Evolutionary conservation across 1,140 invertebrate species (phyloP), one percentile per base, ranked within the genome.

Genomic region (Ceratina calcarata): DNA sequence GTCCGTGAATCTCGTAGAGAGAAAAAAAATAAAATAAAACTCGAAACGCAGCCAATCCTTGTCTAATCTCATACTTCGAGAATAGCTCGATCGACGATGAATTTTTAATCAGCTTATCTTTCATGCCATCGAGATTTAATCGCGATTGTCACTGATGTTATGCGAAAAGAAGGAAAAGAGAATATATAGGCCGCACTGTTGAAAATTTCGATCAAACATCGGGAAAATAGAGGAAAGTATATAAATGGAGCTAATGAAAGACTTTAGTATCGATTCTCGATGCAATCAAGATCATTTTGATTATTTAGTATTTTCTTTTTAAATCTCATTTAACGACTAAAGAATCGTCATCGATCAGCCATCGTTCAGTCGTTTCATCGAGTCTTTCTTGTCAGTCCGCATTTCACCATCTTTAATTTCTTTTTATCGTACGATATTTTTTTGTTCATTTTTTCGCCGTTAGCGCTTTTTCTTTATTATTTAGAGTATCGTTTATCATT

Each of bases 401-500:
- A 18, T 12, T 7, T 66, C 37, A 20, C 20, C 18, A 66, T 74
- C 24, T 45, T 20, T 37, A 18, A n/a, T 60, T 61, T 62, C 4
- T 61, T 73, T 65, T 80, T 76, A 60, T 20, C 73, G 22, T 73
- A 73, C 57, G 13, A 71, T 45, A 60, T 55, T 66, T 53, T 65
- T 55, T 37, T 24, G 20, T 80, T 72, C 18, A 58, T 75, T 77
- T 66, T 37, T 61, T 60, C 45, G 53, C 22, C 18, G 45, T 82
- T 83, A 77, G 18, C n/a, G 51, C 49, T 60, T 70, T 72, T 79
- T 15, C 72, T 60, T 82, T 84, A 71, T 81, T 72, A 51, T 83
- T 45, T 80, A 77, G 69, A 79, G 64, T 80, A 80, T 83, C 57
- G 68, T 81, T 69, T 83, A 81, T 77, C 58, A 67, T 70, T 45